A percentile compares a stretch with the other conserved stretches of the same genome.
phyloP scores from a whole-genome alignment of 1,140 invertebrate genomes.

The Teleopsis dalmanni region DNA sequence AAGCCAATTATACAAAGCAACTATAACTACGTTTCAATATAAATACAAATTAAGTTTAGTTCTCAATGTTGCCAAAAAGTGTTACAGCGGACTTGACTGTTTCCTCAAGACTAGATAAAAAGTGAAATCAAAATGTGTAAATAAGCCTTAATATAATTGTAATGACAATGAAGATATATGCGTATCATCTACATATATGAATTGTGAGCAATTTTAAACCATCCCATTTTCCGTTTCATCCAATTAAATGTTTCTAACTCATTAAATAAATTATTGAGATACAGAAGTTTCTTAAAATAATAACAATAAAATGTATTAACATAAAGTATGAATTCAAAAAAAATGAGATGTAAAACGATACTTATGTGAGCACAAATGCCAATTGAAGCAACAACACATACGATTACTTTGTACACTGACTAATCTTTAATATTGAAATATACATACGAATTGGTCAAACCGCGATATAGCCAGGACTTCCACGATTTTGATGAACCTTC shows the following conservation, averaged over 20 bases:
- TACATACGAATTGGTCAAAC: slow-evolving; percentile 77
- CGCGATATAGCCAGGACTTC: slow-evolving; percentile 78
- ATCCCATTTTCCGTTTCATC: too few relatives aligned
- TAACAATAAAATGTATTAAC: neutral
- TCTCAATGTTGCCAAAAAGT: too few relatives aligned
- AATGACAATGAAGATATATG: too few relatives aligned
- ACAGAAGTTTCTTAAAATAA: neutral
- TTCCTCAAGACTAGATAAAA: too few relatives aligned
- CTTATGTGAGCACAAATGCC: slow-evolving; percentile 3
- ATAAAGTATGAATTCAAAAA: neutral
- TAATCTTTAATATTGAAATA: slow-evolving; percentile 6
- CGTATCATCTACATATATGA: too few relatives aligned
- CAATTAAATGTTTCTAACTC: neutral
- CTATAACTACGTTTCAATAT: too few relatives aligned
- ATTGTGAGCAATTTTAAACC: too few relatives aligned
- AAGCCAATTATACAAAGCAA: too few relatives aligned
- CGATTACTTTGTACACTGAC: neutral
- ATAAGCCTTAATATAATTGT: too few relatives aligned
- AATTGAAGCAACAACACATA: slow-evolving; percentile 3
- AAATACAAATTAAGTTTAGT: too few relatives aligned
- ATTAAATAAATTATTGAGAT: neutral
- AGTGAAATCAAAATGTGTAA: too few relatives aligned
- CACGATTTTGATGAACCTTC: slow-evolving; percentile 61
- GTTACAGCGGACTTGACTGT: too few relatives aligned
- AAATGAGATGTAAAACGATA: neutral